phyloP scores from a whole-genome alignment of 2,113 vertebrate genomes.

The Bombycilla garrulus region DNA sequence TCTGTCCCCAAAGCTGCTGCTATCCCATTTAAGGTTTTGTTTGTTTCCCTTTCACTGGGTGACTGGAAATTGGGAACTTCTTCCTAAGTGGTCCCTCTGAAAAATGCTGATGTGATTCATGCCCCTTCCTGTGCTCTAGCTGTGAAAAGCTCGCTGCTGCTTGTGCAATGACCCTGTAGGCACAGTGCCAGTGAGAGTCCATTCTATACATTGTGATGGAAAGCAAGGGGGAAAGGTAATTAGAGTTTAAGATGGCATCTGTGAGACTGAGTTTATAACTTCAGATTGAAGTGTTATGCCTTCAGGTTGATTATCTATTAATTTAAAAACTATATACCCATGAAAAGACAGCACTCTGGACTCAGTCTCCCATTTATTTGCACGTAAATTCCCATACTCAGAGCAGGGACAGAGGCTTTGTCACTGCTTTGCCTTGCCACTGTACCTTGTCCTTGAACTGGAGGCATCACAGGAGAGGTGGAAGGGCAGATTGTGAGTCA shows the following conservation, averaged over 20 bases:
- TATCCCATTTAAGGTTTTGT: background rate
- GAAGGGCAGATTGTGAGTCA: background rate
- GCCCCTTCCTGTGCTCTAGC: background rate
- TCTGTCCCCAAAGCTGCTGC: background rate
- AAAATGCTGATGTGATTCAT: background rate
- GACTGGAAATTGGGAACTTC: background rate
- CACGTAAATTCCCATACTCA: background rate
- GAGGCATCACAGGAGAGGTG: background rate
- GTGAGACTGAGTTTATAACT: background rate
- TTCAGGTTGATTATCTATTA: background rate
- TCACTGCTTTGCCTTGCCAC: background rate
- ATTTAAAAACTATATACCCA: background rate
- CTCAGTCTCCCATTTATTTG: background rate
- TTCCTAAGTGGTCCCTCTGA: background rate
- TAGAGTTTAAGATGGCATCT: background rate
- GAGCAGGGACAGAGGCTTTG: background rate
- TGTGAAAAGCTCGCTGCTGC: background rate
- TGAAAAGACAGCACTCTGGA: background rate
- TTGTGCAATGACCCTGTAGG: background rate
- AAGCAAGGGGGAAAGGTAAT: background rate
- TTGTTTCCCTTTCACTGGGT: background rate
- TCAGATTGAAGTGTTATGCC: background rate
- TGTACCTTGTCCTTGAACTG: background rate
- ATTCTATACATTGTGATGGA: background rate
- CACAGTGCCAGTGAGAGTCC: fast-evolving